A percentile compares a stretch with the other conserved stretches of the same genome.
These are phyloP conservation scores for Cichladusa arquata DNA, from an alignment of 2,113 vertebrate species.

Conservation along the genomic window DNA sequence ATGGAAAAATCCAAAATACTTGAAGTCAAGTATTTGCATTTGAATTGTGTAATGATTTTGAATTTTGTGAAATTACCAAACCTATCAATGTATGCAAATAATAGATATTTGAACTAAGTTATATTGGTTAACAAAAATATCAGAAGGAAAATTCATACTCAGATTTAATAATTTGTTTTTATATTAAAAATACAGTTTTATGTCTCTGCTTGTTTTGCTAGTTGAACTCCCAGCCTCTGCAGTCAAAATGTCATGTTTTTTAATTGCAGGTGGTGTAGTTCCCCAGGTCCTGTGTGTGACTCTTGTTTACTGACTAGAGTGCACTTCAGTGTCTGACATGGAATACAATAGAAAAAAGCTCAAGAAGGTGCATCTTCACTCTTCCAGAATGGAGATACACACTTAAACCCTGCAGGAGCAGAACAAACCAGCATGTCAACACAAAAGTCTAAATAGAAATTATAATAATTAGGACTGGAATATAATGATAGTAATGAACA, in stretches of 20 bases:
- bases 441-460: neutral
- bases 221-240: neutral
- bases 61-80: neutral
- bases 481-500: neutral
- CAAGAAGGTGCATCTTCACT: neutral
- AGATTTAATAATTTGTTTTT: neutral
- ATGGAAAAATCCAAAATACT: neutral
- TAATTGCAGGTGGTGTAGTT: neutral
- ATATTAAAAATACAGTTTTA: neutral
- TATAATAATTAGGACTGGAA: neutral
- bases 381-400: neutral
- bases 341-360: neutral
- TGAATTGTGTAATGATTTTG: neutral
- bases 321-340: neutral
- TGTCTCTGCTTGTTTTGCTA: neutral
- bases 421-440: neutral
- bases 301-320: neutral
- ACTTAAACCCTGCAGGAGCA: neutral
- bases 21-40: neutral
- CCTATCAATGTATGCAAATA: neutral
- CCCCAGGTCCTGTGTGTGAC: neutral
- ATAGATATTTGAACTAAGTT: neutral
- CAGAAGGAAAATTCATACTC: neutral
- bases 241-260: neutral
- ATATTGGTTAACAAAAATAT: neutral